Evolutionary conservation across 2,888 invertebrate genomes (phyloP).

Genomic region (Drosophila fungiperda): DNA sequence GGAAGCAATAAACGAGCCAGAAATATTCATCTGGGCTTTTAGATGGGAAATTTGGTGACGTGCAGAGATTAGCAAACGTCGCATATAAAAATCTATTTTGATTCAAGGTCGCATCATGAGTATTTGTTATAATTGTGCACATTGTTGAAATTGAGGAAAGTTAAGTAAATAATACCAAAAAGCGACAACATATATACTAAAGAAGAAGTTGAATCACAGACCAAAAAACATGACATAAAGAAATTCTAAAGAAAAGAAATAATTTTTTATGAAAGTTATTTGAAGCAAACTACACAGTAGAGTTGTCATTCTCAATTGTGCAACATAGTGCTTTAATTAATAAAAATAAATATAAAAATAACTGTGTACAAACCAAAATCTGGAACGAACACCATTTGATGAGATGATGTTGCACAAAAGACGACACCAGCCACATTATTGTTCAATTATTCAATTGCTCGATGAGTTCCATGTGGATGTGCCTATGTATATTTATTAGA

Average conservation of each 20-base stretch:
- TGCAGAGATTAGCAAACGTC: slow-evolving; percentile 62
- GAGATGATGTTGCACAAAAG: slow-evolving; percentile 36
- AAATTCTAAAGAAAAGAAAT: neutral
- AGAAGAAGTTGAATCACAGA: neutral
- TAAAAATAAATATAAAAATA: neutral
- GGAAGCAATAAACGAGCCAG: slow-evolving; percentile 13
- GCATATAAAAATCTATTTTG: slow-evolving; percentile 74
- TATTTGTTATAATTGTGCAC: slow-evolving; percentile 47
- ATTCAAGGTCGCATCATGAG: slow-evolving; percentile 78
- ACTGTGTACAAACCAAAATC: neutral
- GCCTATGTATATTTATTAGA: slow-evolving; percentile 57
- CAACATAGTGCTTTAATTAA: slow-evolving; percentile 1
- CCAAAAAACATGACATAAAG: neutral
- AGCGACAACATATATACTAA: neutral
- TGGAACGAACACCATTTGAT: slow-evolving; percentile 15
- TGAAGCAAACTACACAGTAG: neutral
- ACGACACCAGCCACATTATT: slow-evolving; percentile 52
- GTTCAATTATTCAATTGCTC: slow-evolving; percentile 77
- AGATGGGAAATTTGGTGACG: slow-evolving; percentile 74
- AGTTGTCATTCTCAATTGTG: slow-evolving; percentile 4
- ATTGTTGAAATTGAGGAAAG: slow-evolving; percentile 24
- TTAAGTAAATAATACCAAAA: slow-evolving; percentile 7
- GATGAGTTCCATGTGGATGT: slow-evolving; percentile 35
- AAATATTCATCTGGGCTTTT: slow-evolving; percentile 37
- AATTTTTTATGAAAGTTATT: neutral